These are phyloP conservation scores for Zalophus californianus DNA, from an alignment of 2,797 vertebrate genomes.

Conservation along the genomic window DNA sequence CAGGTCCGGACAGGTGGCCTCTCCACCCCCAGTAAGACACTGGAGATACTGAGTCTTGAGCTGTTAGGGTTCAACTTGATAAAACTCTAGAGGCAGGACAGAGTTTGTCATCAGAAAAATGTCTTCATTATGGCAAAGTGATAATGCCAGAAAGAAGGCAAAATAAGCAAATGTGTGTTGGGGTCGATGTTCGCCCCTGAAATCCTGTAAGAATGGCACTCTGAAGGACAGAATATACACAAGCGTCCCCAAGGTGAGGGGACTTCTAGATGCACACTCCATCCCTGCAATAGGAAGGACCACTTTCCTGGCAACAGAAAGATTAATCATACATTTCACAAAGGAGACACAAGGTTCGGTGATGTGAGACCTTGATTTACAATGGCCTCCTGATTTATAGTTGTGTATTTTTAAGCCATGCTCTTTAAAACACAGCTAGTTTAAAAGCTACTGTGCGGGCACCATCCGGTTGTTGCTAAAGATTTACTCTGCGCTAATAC, in stretches of 20 bases:
- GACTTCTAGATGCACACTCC: constrained; percentile 31
- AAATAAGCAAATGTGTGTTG: constrained; percentile 9
- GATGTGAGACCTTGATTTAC: constrained; percentile 76
- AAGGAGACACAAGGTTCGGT: constrained; percentile 76
- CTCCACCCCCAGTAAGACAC: rapidly evolving
- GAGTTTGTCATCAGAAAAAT: not conserved
- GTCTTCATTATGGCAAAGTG: not conserved
- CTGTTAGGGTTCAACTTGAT: too few relatives aligned
- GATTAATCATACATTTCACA: constrained; percentile 80
- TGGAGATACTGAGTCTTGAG: not conserved
- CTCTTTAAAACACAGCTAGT: constrained; percentile 80
- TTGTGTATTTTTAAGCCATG: constrained; percentile 70
- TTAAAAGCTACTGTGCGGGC: constrained; percentile 79
- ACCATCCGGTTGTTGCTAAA: constrained; percentile 63
- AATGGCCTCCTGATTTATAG: constrained; percentile 71
- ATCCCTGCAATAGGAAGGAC: constrained; percentile 48
- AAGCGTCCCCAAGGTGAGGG: constrained; percentile 65
- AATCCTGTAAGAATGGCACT: constrained; percentile 63
- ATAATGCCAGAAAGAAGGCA: constrained; percentile 28
- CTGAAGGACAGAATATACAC: not conserved
- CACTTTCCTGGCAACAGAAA: constrained; percentile 68
- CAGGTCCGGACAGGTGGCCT: rapidly evolving
- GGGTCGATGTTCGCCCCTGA: not conserved
- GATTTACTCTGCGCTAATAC: constrained; percentile 66
- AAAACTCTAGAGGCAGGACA: too few relatives aligned